A percentile compares a stretch with the other conserved stretches of the same genome.
phyloP scores from a whole-genome alignment of 2,113 vertebrate species.

The Takifugu bimaculatus region DNA sequence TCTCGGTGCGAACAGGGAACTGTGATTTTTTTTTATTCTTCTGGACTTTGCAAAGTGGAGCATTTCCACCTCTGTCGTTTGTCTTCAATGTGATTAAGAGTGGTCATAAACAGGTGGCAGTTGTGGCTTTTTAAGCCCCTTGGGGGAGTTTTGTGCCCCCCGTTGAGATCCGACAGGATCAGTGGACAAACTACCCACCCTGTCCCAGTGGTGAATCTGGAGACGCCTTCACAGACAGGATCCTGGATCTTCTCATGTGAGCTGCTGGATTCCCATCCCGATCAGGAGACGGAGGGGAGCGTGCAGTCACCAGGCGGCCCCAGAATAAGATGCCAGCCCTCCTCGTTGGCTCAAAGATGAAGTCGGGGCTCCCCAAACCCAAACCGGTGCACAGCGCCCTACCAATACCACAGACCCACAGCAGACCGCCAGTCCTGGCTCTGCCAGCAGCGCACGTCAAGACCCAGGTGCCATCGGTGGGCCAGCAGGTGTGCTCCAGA shows the following conservation, averaged over 20 bases:
- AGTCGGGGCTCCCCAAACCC: slow-evolving; percentile 95
- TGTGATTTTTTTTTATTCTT: slow-evolving; percentile 17
- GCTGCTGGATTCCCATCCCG: slow-evolving; percentile 6
- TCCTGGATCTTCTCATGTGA: background rate
- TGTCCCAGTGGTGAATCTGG: background rate
- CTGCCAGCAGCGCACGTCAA: slow-evolving; percentile 80
- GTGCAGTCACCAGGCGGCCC: slow-evolving; percentile 4
- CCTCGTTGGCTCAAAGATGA: slow-evolving; percentile 95
- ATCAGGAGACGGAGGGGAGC: slow-evolving; percentile 6
- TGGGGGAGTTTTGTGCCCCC: background rate
- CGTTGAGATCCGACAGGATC: slow-evolving; percentile 32
- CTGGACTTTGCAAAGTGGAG: slow-evolving; percentile 16
- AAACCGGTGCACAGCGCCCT: slow-evolving; percentile 92
- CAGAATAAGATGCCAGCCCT: slow-evolving; percentile 93
- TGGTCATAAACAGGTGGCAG: slow-evolving; percentile 45
- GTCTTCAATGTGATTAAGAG: slow-evolving; percentile 10
- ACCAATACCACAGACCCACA: slow-evolving; percentile 85
- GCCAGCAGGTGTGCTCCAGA: slow-evolving; percentile 54
- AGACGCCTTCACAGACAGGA: background rate
- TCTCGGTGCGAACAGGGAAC: slow-evolving; percentile 15
- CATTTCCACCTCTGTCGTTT: slow-evolving; percentile 8
- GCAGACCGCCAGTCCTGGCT: slow-evolving; percentile 73
- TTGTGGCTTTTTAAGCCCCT: slow-evolving; percentile 26
- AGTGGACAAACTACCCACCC: slow-evolving; percentile 18
- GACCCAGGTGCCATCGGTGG: slow-evolving; percentile 58